Evolutionary conservation across 2,113 vertebrate genomes (phyloP).

Genomic region (Nanorana parkeri): DNA sequence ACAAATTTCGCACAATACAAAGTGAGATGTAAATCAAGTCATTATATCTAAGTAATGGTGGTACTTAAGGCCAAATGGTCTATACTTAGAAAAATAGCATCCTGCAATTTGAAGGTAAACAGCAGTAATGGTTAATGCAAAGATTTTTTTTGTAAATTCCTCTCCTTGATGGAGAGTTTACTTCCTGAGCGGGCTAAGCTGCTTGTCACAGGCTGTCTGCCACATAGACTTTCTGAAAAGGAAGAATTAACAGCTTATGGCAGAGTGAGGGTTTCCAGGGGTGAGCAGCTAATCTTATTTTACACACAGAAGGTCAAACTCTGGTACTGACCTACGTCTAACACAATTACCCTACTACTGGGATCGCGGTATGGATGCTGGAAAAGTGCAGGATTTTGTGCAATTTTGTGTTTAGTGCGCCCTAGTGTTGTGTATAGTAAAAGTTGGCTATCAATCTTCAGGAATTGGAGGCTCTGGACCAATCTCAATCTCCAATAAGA

Average conservation of each 20-base stretch:
- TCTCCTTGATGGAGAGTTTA: conserved; percentile 44
- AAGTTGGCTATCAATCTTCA: too few relatives aligned
- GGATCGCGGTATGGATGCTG: conserved; percentile 2
- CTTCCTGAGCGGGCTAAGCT: conserved; percentile 20
- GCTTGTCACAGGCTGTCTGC: not conserved
- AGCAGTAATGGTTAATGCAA: conserved; percentile 82
- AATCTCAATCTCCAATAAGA: too few relatives aligned
- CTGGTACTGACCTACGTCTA: conserved; percentile 34
- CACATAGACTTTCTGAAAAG: not conserved
- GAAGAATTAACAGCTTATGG: conserved; percentile 20
- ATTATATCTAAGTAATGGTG: not conserved
- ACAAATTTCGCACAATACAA: not conserved
- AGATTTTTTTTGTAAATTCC: conserved; percentile 78
- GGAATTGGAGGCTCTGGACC: too few relatives aligned
- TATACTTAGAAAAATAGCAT: conserved; percentile 82
- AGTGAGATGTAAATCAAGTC: conserved; percentile 6
- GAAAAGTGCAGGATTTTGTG: not conserved
- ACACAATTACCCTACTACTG: conserved; percentile 20
- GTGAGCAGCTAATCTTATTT: conserved; percentile 35
- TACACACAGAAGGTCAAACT: conserved; percentile 24
- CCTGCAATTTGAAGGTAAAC: conserved; percentile 75
- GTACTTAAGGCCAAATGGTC: conserved; percentile 80
- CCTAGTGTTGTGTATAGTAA: too few relatives aligned
- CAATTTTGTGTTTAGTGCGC: too few relatives aligned
- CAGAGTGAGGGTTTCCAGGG: conserved; percentile 17